Percentiles rank a stretch among this genome's conserved stretches.
Evolutionary conservation across 2,797 vertebrate species (phyloP).

Genomic region (Coreius guichenoti): DNA sequence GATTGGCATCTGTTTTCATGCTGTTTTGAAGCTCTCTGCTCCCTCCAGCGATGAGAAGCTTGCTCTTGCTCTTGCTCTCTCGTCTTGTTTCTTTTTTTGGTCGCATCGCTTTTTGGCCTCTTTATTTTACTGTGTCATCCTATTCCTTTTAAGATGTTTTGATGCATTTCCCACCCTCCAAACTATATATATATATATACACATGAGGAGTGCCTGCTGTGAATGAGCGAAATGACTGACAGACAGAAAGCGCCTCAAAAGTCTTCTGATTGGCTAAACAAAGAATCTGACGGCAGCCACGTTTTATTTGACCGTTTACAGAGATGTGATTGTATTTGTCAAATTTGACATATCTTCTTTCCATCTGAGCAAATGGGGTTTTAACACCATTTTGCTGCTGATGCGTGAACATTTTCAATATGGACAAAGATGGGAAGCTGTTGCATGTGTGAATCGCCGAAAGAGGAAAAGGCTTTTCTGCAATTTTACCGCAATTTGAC

Average conservation of each 20-base stretch:
- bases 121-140: background rate
- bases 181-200: background rate
- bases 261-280: background rate
- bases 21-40: background rate
- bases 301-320: background rate
- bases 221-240: background rate
- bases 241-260: background rate
- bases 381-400: background rate
- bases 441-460: background rate
- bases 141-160: constrained; percentile 6
- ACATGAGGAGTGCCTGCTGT: background rate
- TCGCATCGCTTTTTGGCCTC: background rate
- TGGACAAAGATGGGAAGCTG: background rate
- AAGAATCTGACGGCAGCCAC: background rate
- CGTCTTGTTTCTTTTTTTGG: background rate
- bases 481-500: background rate
- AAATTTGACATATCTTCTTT: background rate
- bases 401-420: background rate
- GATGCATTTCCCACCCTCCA: background rate
- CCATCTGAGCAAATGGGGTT: background rate
- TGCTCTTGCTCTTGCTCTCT: background rate
- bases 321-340: background rate
- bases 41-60: background rate
- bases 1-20: constrained; percentile 26
- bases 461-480: constrained; percentile 16